phyloP scores from a whole-genome alignment of 2,888 invertebrate species.

The Strigamia crassipes region DNA sequence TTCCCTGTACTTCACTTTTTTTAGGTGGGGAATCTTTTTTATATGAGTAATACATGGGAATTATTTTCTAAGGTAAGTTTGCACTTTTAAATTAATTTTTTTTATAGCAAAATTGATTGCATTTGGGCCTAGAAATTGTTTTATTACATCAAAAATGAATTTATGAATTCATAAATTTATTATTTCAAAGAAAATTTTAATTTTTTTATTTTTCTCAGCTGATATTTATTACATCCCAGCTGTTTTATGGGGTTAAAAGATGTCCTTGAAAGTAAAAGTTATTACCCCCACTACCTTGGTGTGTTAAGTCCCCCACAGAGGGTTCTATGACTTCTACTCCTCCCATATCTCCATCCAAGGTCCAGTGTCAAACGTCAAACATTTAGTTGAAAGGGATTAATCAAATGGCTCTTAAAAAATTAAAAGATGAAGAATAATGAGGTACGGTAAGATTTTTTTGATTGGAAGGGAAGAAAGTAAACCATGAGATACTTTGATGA shows the following conservation, averaged over 20 bases:
- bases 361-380: slow-evolving; percentile 24
- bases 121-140: too few relatives aligned
- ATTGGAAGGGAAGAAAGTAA: too few relatives aligned
- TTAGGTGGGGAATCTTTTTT: background rate
- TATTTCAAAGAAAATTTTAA: background rate
- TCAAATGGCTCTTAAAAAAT: background rate
- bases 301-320: background rate
- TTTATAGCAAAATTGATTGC: too few relatives aligned
- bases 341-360: background rate
- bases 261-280: slow-evolving; percentile 28
- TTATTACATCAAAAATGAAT: too few relatives aligned
- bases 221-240: background rate
- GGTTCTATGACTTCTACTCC: slow-evolving; percentile 13
- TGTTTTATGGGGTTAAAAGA: slow-evolving; percentile 11
- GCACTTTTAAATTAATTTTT: too few relatives aligned
- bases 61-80: too few relatives aligned
- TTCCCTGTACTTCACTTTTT: background rate
- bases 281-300: slow-evolving; percentile 26
- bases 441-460: background rate
- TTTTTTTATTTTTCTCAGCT: background rate
- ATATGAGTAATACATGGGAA: too few relatives aligned
- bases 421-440: background rate
- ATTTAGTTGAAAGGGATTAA: background rate
- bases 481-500: too few relatives aligned
- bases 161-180: background rate